Percentiles rank a stretch among this genome's conserved stretches.
Conservation (phyloP, 2,888 invertebrate genomes). For the Dicyrtoma fusca region DNA sequence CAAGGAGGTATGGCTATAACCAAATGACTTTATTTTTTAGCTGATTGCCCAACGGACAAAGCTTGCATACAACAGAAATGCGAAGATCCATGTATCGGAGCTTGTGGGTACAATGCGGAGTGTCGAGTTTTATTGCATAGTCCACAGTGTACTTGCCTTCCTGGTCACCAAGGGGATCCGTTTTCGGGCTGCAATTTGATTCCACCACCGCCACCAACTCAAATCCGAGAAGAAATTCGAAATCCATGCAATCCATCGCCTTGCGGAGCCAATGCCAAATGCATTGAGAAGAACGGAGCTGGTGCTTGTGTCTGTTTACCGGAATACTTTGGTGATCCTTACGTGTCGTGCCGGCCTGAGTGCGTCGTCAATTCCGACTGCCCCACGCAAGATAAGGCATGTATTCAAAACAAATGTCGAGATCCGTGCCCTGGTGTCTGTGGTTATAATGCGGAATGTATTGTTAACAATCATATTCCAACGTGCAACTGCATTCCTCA, state of each 20-base stretch:
- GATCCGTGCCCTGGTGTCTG: constrained; percentile 69
- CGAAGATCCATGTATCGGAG: constrained; percentile 77
- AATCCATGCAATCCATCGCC: constrained; percentile 64
- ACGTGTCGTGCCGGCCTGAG: constrained; percentile 73
- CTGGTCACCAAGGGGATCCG: constrained; percentile 80
- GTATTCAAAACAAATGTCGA: constrained; percentile 67
- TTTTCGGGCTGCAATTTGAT: constrained; percentile 74
- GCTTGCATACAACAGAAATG: constrained; percentile 82
- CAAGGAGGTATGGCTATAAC: too few relatives aligned
- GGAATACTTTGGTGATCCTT: constrained; percentile 72
- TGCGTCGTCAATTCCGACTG: constrained; percentile 69
- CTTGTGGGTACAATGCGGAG: constrained; percentile 55
- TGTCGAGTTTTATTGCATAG: constrained; percentile 58
- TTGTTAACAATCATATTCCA: constrained; percentile 72
- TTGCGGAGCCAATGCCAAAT: constrained; percentile 68
- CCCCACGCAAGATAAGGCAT: constrained; percentile 63
- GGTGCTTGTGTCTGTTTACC: constrained; percentile 68
- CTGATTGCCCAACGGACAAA: constrained; percentile 77
- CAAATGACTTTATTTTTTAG: constrained; percentile 1
- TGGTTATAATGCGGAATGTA: constrained; percentile 68
- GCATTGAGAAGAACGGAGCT: constrained; percentile 67
- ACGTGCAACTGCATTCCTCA: constrained; percentile 68
- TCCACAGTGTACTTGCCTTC: constrained; percentile 70
- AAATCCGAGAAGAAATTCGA: constrained; percentile 26
- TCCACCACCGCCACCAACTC: constrained; percentile 61